Percentiles rank a stretch among this genome's conserved stretches.
Evolutionary conservation across 2,888 invertebrate genomes (phyloP).

Genomic region (Orgyia antiqua): DNA sequence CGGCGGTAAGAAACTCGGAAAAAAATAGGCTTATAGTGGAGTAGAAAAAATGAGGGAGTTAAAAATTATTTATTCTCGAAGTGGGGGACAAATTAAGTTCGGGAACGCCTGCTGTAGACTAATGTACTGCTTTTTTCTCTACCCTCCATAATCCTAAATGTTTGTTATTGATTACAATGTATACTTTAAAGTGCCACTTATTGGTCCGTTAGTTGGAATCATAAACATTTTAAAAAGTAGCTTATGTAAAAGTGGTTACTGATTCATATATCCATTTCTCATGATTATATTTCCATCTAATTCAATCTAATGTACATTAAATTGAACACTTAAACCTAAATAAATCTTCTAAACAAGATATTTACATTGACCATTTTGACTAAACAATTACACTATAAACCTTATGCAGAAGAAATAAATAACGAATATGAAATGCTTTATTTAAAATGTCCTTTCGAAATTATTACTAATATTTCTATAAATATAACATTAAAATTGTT

Average conservation of each 20-base stretch:
- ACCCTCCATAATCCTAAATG: constrained; percentile 11
- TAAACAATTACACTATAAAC: constrained; percentile 72
- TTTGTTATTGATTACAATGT: constrained; percentile 40
- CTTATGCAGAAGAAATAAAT: constrained; percentile 73
- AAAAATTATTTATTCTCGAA: too few relatives aligned
- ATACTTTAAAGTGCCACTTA: constrained; percentile 50
- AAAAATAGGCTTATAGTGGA: too few relatives aligned
- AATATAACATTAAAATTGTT: constrained; percentile 60
- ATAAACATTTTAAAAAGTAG: constrained; percentile 48
- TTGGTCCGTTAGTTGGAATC: constrained; percentile 71
- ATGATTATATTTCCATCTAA: constrained; percentile 52
- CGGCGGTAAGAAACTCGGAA: too few relatives aligned
- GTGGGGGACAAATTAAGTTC: too few relatives aligned
- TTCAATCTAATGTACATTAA: constrained; percentile 68
- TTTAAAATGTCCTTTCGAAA: constrained; percentile 64
- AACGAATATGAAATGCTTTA: constrained; percentile 76
- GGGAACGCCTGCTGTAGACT: too few relatives aligned
- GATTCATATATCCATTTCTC: constrained; percentile 40
- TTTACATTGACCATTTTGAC: constrained; percentile 73
- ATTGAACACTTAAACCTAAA: constrained; percentile 74
- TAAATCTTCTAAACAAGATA: constrained; percentile 74
- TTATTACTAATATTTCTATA: constrained; percentile 62
- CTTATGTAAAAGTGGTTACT: constrained; percentile 47
- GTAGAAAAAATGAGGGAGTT: too few relatives aligned
- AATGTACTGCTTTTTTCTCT: too few relatives aligned